phyloP scores from a whole-genome alignment of 53 echinoderm and acorn worm genomes.

The Luidia sarsii region DNA sequence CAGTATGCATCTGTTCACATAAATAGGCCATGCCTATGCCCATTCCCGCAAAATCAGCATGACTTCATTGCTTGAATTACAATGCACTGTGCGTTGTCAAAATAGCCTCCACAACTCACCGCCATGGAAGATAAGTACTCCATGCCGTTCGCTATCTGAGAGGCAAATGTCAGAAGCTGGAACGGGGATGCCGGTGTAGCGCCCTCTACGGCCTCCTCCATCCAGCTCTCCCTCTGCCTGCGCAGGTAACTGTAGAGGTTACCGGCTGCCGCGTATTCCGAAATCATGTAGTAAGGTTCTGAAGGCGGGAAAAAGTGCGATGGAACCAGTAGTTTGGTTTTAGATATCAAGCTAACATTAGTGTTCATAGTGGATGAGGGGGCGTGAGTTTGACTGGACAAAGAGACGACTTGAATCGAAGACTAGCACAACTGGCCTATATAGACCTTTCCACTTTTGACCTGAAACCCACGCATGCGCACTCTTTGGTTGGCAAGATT shows the following conservation, averaged over 20 bases:
- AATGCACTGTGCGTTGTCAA: too few species aligned
- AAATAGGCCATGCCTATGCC: too few species aligned
- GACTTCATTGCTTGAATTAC: too few species aligned
- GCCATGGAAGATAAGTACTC: slow-evolving; percentile 46
- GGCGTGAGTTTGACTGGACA: background rate
- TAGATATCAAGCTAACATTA: background rate
- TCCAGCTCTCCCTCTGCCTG: slow-evolving; percentile 54
- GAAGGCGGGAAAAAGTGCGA: background rate
- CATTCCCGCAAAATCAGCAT: too few species aligned
- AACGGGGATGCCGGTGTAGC: slow-evolving; percentile 7
- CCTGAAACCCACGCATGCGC: too few species aligned
- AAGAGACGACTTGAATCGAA: background rate
- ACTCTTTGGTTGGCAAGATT: too few species aligned
- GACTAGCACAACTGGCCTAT: too few species aligned
- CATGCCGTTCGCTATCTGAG: slow-evolving; percentile 79
- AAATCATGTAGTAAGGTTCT: slow-evolving; percentile 76
- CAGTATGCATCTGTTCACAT: too few species aligned
- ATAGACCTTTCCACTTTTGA: too few species aligned
- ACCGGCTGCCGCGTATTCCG: slow-evolving; percentile 72
- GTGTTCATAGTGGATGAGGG: background rate
- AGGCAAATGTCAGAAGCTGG: slow-evolving; percentile 66
- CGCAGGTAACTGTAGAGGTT: slow-evolving; percentile 64
- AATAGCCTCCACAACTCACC: slow-evolving; percentile 18
- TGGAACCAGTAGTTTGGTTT: too few species aligned
- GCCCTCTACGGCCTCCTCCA: slow-evolving; percentile 1